Conservation (phyloP, 2,113 vertebrate species). For the human (Homo sapiens) region DNA sequence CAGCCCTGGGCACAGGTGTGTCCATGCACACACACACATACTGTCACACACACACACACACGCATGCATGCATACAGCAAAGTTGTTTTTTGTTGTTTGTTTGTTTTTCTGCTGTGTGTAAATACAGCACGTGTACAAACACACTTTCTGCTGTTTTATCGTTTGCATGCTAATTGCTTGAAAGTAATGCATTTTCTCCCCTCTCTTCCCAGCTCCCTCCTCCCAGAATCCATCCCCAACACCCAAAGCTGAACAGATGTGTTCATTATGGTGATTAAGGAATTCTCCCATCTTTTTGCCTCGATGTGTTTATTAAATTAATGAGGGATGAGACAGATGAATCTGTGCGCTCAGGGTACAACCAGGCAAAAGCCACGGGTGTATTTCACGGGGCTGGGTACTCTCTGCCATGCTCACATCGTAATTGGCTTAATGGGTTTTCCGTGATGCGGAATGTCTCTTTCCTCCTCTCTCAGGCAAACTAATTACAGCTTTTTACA, state of each 20-base stretch:
- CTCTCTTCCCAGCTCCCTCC: conserved; percentile 79
- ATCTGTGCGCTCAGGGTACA: conserved; percentile 83
- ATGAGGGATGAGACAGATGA: conserved; percentile 86
- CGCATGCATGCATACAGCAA: too few relatives aligned
- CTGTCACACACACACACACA: too few relatives aligned
- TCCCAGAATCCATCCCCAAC: background rate
- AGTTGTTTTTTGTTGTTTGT: too few relatives aligned
- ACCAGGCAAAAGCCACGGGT: conserved; percentile 76
- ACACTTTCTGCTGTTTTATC: conserved; percentile 82
- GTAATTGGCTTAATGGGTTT: conserved; percentile 85
- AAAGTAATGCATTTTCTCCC: conserved; percentile 82
- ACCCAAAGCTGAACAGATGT: conserved; percentile 72
- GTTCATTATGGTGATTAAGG: conserved; percentile 90
- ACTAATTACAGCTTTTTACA: conserved; percentile 85
- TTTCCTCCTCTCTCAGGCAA: conserved; percentile 72
- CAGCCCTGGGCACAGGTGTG: background rate
- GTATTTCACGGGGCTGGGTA: conserved; percentile 75
- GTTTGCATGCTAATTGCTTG: conserved; percentile 91
- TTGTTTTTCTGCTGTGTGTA: too few relatives aligned
- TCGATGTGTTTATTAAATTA: conserved; percentile 94
- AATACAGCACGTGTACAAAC: conserved; percentile 79
- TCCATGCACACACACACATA: fast-evolving
- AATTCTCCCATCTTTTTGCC: conserved; percentile 83
- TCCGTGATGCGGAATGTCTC: conserved; percentile 62
- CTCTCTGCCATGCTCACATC: conserved; percentile 73